Conservation (phyloP, 2,888 invertebrate genomes). For the Aphrophora alni region DNA sequence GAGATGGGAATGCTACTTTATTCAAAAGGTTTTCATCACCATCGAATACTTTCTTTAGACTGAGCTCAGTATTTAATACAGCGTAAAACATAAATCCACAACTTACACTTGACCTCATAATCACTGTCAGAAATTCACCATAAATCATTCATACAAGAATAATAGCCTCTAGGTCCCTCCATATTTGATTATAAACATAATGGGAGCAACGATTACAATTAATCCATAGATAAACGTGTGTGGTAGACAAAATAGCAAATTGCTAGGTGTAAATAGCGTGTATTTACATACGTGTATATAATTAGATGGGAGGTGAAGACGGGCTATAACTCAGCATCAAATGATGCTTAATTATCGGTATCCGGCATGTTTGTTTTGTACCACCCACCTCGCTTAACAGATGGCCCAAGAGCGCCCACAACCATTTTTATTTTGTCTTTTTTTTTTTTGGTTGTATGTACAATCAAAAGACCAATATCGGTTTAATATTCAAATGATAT, state of each 20-base stretch:
- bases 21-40: too few species aligned
- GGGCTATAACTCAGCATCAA: constrained; percentile 33
- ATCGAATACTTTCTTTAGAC: too few species aligned
- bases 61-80: too few species aligned
- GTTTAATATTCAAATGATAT: constrained; percentile 4
- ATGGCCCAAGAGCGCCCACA: background rate
- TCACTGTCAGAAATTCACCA: background rate
- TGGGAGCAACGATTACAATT: background rate
- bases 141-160: background rate
- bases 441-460: background rate
- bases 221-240: background rate
- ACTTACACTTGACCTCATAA: background rate
- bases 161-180: background rate
- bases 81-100: too few species aligned
- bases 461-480: background rate
- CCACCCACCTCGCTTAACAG: background rate
- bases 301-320: constrained; percentile 34
- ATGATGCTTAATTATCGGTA: constrained; percentile 31
- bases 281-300: constrained; percentile 36
- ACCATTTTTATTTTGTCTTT: too few species aligned
- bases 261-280: constrained; percentile 38
- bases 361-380: constrained; percentile 16
- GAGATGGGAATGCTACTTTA: too few species aligned
- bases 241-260: constrained; percentile 21
- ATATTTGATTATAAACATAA: background rate